Conservation (phyloP, 2,797 vertebrate genomes). For the Acanthiza pusilla region DNA sequence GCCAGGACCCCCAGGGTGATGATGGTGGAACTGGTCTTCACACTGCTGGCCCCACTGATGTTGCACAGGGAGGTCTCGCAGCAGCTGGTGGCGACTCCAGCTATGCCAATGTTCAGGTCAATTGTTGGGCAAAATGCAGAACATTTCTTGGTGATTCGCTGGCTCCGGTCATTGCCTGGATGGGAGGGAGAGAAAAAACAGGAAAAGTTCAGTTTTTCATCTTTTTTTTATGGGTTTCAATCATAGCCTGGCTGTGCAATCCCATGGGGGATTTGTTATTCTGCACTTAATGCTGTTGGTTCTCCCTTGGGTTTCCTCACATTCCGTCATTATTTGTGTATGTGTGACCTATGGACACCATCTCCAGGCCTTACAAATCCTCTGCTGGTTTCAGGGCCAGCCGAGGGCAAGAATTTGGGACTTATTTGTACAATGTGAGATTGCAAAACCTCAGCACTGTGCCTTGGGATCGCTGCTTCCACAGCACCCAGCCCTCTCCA, state of each 20-base stretch:
- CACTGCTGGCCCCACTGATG: slow-evolving; percentile 24
- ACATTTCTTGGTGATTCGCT: slow-evolving; percentile 56
- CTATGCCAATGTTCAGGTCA: not conserved
- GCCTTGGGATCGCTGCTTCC: not conserved
- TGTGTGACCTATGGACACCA: not conserved
- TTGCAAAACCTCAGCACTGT: rapidly evolving
- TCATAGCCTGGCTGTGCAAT: not conserved
- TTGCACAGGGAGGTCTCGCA: slow-evolving; percentile 50
- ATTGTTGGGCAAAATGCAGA: not conserved
- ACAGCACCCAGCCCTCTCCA: not conserved
- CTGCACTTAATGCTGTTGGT: not conserved
- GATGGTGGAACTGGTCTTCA: slow-evolving; percentile 34
- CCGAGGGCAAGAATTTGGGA: not conserved
- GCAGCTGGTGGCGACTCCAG: not conserved
- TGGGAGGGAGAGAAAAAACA: not conserved
- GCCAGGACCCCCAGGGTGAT: slow-evolving; percentile 26
- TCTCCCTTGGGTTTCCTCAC: not conserved
- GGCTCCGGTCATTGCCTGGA: not conserved
- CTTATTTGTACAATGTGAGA: not conserved
- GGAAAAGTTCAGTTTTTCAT: not conserved
- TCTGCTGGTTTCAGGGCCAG: not conserved
- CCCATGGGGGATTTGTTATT: rapidly evolving
- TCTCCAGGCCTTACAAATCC: not conserved
- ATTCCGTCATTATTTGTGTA: not conserved
- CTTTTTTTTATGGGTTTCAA: not conserved